Evolutionary conservation across 2,113 vertebrate genomes (phyloP).

Genomic region (Oreochromis niloticus): DNA sequence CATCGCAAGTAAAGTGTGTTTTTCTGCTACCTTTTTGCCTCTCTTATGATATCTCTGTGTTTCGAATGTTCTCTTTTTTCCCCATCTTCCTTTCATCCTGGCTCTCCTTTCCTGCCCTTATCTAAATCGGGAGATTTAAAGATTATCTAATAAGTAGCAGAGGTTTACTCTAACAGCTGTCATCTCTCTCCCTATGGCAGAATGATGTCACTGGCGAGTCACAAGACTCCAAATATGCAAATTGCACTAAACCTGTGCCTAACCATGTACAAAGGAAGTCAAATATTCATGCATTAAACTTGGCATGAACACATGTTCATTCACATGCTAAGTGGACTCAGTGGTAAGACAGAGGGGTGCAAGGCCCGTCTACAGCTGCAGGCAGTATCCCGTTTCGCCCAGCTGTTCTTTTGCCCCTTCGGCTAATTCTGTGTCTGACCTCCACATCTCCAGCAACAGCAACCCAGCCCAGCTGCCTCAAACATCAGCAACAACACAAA

Average conservation of each 20-base stretch:
- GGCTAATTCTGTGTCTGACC: constrained; percentile 42
- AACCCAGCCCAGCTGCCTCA: constrained; percentile 48
- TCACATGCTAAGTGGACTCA: background rate
- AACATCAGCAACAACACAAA: constrained; percentile 10
- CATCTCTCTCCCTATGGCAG: background rate
- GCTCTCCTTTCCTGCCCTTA: background rate
- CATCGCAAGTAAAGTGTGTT: background rate
- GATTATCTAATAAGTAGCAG: background rate
- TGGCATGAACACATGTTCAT: background rate
- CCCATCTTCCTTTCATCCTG: background rate
- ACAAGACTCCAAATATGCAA: background rate
- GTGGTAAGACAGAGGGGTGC: constrained; percentile 6
- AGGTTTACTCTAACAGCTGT: background rate
- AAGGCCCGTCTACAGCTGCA: constrained; percentile 32
- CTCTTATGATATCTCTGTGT: background rate
- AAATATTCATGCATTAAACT: constrained; percentile 17
- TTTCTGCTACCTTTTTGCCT: background rate
- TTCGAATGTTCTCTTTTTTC: background rate
- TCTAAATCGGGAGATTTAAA: background rate
- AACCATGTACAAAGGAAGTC: constrained; percentile 12
- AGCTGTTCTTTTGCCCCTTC: constrained; percentile 56
- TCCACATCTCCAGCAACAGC: constrained; percentile 39
- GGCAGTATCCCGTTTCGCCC: constrained; percentile 22
- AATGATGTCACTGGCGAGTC: background rate
- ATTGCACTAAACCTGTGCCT: background rate